Percentiles rank a stretch among this genome's conserved stretches.
phyloP scores from a whole-genome alignment of 2,113 vertebrate genomes.

The Callionymus lyra region DNA sequence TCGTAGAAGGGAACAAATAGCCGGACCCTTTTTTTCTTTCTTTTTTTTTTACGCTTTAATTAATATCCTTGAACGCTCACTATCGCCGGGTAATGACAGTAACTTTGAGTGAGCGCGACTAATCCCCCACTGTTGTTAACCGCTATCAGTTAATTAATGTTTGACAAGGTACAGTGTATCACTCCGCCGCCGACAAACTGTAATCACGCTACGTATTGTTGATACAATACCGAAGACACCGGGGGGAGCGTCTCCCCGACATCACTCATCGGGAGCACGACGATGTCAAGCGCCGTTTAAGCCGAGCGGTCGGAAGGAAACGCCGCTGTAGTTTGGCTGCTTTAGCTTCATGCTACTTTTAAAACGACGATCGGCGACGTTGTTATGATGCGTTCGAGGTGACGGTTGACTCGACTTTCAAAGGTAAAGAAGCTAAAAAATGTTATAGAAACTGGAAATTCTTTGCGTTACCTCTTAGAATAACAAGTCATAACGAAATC shows the following conservation, averaged over 20 bases:
- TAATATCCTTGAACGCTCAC: slow-evolving; percentile 27
- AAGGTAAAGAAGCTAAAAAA: slow-evolving; percentile 28
- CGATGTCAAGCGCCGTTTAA: too few relatives aligned
- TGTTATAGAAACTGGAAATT: too few relatives aligned
- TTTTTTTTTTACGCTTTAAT: too few relatives aligned
- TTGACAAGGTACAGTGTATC: slow-evolving; percentile 61
- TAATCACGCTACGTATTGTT: slow-evolving; percentile 50
- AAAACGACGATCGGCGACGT: too few relatives aligned
- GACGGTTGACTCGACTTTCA: slow-evolving; percentile 56
- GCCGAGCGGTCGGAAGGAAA: too few relatives aligned
- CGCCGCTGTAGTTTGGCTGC: too few relatives aligned
- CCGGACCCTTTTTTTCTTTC: slow-evolving; percentile 16
- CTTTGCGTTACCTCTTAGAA: too few relatives aligned
- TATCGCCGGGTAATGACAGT: slow-evolving; percentile 29
- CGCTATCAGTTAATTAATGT: slow-evolving; percentile 66
- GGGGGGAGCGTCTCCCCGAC: slow-evolving; percentile 44
- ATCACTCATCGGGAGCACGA: too few relatives aligned
- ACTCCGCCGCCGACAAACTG: slow-evolving; percentile 52
- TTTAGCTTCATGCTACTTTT: too few relatives aligned
- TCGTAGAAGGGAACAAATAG: slow-evolving; percentile 33
- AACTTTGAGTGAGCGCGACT: slow-evolving; percentile 23
- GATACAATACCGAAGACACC: slow-evolving; percentile 54
- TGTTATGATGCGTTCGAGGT: too few relatives aligned
- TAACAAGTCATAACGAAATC: too few relatives aligned
- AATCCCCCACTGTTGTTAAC: slow-evolving; percentile 20